Conservation (phyloP, 2,888 invertebrate genomes). For the Dysmachus trigonus region DNA sequence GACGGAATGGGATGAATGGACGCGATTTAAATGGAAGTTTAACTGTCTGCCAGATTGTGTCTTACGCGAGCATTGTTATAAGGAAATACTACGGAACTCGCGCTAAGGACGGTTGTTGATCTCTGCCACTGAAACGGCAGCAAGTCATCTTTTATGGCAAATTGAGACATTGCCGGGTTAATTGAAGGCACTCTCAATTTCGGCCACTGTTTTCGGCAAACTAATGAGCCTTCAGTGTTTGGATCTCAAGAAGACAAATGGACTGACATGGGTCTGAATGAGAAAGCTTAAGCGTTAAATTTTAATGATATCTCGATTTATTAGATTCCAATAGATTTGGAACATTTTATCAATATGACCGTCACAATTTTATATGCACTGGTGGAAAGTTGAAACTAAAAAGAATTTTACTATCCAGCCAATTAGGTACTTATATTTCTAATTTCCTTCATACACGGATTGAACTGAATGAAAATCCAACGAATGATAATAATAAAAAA, state of each 20-base stretch:
- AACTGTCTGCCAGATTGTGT: constrained; percentile 22
- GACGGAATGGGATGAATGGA: constrained; percentile 50
- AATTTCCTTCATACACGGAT: no score
- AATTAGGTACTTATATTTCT: no score
- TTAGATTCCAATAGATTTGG: no score
- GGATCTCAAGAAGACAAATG: background rate
- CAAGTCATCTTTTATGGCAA: background rate
- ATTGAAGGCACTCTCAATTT: background rate
- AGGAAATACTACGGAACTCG: background rate
- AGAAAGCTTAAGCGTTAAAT: background rate
- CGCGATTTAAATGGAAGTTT: constrained; percentile 52
- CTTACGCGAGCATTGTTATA: constrained; percentile 17
- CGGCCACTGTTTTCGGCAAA: background rate
- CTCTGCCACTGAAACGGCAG: background rate
- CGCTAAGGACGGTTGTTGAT: constrained; percentile 26
- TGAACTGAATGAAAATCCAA: no score
- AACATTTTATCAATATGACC: no score
- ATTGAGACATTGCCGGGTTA: background rate
- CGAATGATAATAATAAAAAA: no score
- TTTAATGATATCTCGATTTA: no score
- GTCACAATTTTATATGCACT: no score
- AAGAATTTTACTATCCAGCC: no score
- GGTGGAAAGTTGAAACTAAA: no score
- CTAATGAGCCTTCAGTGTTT: background rate
- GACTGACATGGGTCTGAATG: background rate